Percentiles rank a stretch among this genome's conserved stretches.
Conservation (phyloP, 2,888 invertebrate genomes). For the Zelleria hepariella region DNA sequence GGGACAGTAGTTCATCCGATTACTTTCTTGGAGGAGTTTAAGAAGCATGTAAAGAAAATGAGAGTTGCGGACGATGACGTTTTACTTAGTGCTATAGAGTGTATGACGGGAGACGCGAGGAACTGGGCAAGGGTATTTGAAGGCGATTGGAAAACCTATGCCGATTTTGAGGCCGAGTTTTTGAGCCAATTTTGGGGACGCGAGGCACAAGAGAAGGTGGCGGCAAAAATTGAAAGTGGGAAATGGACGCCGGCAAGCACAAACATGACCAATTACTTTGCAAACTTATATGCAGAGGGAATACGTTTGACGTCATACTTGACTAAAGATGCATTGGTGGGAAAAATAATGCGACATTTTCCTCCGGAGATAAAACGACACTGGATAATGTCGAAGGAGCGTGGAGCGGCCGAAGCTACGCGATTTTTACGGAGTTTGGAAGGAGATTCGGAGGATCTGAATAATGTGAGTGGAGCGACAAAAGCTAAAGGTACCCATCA, state of each 20-base stretch:
- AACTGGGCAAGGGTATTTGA: conserved; percentile 1
- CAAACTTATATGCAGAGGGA: not conserved
- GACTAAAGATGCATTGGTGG: not conserved
- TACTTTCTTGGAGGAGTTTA: not conserved
- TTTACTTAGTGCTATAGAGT: not conserved
- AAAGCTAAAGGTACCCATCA: too few relatives aligned
- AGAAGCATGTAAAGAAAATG: not conserved
- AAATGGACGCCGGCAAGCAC: not conserved
- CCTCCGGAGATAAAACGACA: not conserved
- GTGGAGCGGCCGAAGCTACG: not conserved
- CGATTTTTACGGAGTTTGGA: not conserved
- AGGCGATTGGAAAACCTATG: not conserved
- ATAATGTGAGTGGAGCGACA: too few relatives aligned
- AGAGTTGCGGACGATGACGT: not conserved
- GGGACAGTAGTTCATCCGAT: not conserved
- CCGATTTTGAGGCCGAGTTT: not conserved
- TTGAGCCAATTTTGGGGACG: conserved; percentile 3
- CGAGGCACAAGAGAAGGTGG: not conserved
- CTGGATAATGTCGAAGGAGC: not conserved
- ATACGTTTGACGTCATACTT: not conserved
- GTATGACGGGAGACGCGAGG: not conserved
- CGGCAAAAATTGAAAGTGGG: not conserved
- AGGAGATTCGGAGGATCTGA: not conserved
- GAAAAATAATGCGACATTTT: conserved; percentile 1
- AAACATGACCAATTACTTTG: not conserved